A percentile compares a stretch with the other conserved stretches of the same genome.
Conservation (phyloP, 2,797 vertebrate species). For the Hafferia zeledoni region DNA sequence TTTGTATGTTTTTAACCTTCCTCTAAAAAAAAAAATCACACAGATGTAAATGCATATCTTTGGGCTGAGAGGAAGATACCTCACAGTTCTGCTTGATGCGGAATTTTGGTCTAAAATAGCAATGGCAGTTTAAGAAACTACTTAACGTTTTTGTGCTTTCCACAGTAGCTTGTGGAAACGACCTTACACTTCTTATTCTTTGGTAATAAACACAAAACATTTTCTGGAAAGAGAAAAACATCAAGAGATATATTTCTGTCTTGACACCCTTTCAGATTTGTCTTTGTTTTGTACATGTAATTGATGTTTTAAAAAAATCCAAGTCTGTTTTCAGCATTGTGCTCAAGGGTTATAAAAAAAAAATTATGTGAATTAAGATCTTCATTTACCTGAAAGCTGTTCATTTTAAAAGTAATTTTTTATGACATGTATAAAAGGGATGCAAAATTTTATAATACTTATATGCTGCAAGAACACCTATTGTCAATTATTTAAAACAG, state of each 20-base stretch:
- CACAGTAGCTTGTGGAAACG: not conserved
- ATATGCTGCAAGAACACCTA: not conserved
- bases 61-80: not conserved
- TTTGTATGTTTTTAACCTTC: not conserved
- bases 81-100: not conserved
- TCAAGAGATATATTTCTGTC: rapidly evolving
- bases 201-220: not conserved
- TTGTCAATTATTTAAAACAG: not conserved
- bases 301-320: not conserved
- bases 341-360: not conserved
- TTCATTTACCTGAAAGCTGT: not conserved
- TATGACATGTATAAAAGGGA: not conserved
- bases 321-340: not conserved
- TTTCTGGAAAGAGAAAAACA: not conserved
- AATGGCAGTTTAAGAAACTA: not conserved
- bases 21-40: too few species aligned
- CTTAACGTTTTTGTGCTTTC: not conserved
- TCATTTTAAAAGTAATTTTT: not conserved
- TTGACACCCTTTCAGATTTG: not conserved
- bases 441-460: not conserved
- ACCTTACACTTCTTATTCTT: not conserved
- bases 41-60: too few species aligned
- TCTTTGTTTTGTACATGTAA: not conserved
- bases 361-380: not conserved
- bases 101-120: not conserved